Evolutionary conservation across 1,140 invertebrate genomes (phyloP).

Genomic region (Eubasilissa regina): DNA sequence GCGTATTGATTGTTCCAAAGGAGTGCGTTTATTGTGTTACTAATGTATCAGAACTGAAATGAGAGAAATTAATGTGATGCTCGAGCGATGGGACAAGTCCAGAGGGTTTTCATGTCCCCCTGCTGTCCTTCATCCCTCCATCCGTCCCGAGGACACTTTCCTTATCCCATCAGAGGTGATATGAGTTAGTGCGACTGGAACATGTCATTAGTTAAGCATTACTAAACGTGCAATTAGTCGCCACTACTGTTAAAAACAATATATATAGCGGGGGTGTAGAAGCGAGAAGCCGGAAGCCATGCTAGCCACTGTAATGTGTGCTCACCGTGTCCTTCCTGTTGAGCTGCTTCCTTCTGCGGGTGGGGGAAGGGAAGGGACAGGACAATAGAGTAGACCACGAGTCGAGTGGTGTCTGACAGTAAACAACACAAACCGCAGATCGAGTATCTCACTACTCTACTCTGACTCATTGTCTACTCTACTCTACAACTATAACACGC

Average conservation of each 20-base stretch:
- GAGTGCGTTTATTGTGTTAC: constrained; percentile 58
- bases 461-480: background rate
- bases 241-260: constrained; percentile 40
- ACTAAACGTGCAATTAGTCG: constrained; percentile 46
- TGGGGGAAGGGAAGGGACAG: constrained; percentile 31
- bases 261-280: constrained; percentile 22
- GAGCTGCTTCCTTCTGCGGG: constrained; percentile 23
- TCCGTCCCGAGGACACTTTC: constrained; percentile 46
- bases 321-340: constrained; percentile 53
- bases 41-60: constrained; percentile 52
- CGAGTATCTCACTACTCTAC: background rate
- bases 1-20: constrained; percentile 41
- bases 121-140: constrained; percentile 63
- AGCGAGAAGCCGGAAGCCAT: constrained; percentile 52
- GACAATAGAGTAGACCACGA: background rate
- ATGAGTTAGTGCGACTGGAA: constrained; percentile 66
- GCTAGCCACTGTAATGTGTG: constrained; percentile 56
- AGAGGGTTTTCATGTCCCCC: constrained; percentile 65
- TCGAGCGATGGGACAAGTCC: constrained; percentile 76
- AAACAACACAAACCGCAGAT: background rate
- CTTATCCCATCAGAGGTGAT: constrained; percentile 73
- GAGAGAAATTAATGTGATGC: constrained; percentile 51
- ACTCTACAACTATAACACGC: constrained; percentile 35
- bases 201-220: constrained; percentile 66
- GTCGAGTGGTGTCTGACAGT: constrained; percentile 14